Evolutionary conservation across 2,797 vertebrate genomes (phyloP), one percentile per base, ranked within the genome.

Genomic region (Xenentodon cancila): DNA sequence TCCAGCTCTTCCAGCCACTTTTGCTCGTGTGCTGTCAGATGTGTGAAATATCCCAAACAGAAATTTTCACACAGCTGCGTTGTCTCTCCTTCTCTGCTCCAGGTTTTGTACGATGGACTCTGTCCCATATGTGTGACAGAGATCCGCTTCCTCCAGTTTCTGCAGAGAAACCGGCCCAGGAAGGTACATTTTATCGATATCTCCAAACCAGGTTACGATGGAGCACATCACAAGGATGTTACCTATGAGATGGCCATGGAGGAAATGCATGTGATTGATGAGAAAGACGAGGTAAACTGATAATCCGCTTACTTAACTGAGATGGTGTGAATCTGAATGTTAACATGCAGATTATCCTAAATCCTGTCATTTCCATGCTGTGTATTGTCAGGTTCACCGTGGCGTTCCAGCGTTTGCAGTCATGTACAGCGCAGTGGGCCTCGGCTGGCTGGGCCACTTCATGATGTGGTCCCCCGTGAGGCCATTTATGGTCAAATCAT

Each of bases 231-330:
- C 71, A 82, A 77, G 27, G 70, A 68, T 37, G 63, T 92, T 53
- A 86, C 59, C 76, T 92, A 88, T 13, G 80, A 92, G 56, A 89
- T 76, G 81, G 90, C 91, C 50, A 91, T 92, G 90, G 84, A 84
- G 20, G 87, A 90, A 77, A 92, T 93, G 91, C 89, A 91, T 34
- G 89, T 89, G 54, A 91, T 92, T 53, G 89, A 93, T 71, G 75
- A 85, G 59, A 80, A 86, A 45, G 72, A 87, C 18, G 4, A 80
- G 89, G 89, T 89, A 60, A 72, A 34, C 0, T 37, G 16, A 1
- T 16, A 1, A 17, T 37, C 4, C 3, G 1, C 16, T 20, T 18
- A 40, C n/a, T 46, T 5, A 6, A 20, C 15, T 0, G 4, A 4
- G 9, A 37, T 5, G 40, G 18, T 22, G 50, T 48, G 44, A 47